phyloP scores from a whole-genome alignment of 2,113 vertebrate genomes.

The Epinephelus lanceolatus region DNA sequence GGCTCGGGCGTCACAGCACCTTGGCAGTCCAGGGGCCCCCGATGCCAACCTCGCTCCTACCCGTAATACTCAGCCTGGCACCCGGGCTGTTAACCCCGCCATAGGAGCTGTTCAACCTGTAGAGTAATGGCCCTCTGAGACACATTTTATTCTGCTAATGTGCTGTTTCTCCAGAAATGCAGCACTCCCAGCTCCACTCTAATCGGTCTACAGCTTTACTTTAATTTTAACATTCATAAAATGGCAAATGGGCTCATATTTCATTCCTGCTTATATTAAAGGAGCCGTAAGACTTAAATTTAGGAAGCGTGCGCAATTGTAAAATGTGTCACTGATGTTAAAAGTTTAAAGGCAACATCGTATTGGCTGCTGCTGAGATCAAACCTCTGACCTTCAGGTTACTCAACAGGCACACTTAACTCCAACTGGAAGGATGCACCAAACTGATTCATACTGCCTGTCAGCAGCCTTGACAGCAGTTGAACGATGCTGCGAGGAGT shows the following conservation, averaged over 20 bases:
- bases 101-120: conserved; percentile 37
- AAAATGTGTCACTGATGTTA: fast-evolving
- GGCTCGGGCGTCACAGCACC: conserved; percentile 56
- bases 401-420: not conserved
- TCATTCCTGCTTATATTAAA: not conserved
- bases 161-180: not conserved
- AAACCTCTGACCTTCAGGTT: conserved; percentile 7
- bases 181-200: not conserved
- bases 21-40: conserved; percentile 58
- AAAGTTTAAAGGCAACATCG: not conserved
- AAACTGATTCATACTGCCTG: conserved; percentile 21
- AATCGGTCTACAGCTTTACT: not conserved
- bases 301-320: not conserved
- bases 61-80: conserved; percentile 59
- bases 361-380: not conserved
- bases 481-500: conserved; percentile 26
- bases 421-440: not conserved
- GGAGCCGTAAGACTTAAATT: not conserved
- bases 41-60: conserved; percentile 54
- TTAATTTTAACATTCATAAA: conserved; percentile 31
- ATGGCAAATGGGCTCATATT: not conserved
- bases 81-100: conserved; percentile 59
- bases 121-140: conserved; percentile 32
- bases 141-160: conserved; percentile 38
- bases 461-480: conserved; percentile 34